Evolutionary conservation across 2,113 vertebrate genomes (phyloP), one percentile per base, ranked within the genome.

Genomic region (Seriola dumerili): DNA sequence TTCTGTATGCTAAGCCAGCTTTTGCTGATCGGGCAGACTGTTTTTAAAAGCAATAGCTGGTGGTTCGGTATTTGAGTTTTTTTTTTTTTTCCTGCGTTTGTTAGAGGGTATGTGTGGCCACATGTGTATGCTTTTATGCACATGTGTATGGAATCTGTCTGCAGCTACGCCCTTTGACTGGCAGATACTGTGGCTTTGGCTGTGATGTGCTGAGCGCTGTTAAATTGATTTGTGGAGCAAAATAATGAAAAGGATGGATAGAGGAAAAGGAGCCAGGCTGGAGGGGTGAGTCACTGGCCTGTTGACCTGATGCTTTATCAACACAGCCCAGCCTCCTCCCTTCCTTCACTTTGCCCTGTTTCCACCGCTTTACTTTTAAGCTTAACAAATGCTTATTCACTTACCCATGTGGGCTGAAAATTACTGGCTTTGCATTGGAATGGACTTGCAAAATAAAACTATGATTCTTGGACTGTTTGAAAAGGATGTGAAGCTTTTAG

Each of bases 401-500:
- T 80, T 78, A 7, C 63, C 52, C 68, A 46, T 8, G 21, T 73
- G 68, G 65, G 80, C 72, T 75, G 65, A 64, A 75, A 36, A 66
- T 40, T 4, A 44, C 59, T 19, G 71, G 68, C 77, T 83, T 82
- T 80, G 64, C 52, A 1, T 84, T 46, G 21, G 63, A 83, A 57
- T 44, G 29, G 67, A 81, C 48, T 68, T 68, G 29, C 78, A 69
- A 55, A 76, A 50, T 71, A 52, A 75, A 59, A 78, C 54, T 54
- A 8, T 58, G 76, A 64, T 80, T 89, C 59, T 90, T 66, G 84
- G 84, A 85, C 83, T 34, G 78, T 81, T 84, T 82, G 76, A 88
- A 77, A 75, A 77, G 85, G 74, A 88, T 87, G 88, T 89, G 88
- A 86, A 88, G 87, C 79, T 88, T 82, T 65, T 14, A 11, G 5